phyloP scores from a whole-genome alignment of 2,888 invertebrate genomes.

The Heteropelma amictum region DNA sequence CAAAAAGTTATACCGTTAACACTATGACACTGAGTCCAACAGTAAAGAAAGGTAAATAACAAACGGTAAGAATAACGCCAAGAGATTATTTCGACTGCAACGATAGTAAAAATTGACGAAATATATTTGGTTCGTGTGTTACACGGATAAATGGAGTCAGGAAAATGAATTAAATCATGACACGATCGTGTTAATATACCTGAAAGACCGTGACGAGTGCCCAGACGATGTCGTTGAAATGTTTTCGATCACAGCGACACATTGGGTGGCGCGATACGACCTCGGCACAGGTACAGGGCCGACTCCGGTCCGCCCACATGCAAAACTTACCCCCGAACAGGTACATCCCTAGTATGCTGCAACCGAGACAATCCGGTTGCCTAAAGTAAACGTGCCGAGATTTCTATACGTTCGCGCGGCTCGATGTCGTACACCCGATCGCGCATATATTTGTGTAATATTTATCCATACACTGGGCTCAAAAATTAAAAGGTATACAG shows the following conservation, averaged over 20 bases:
- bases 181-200: conserved; percentile 80
- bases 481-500: neutral
- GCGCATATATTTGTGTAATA: neutral
- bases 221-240: conserved; percentile 99
- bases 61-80: neutral
- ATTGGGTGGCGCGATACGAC: conserved; percentile 92
- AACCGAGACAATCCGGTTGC: conserved; percentile 78
- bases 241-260: conserved; percentile 98
- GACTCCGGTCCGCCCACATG: conserved; percentile 93
- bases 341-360: conserved; percentile 99
- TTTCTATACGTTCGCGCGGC: conserved; percentile 25
- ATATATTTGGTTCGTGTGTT: neutral
- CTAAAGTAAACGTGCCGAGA: conserved; percentile 71
- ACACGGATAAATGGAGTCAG: neutral
- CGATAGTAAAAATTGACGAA: neutral
- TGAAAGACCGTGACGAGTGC: conserved; percentile 98
- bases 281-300: conserved; percentile 96
- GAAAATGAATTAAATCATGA: neutral
- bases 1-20: too few relatives aligned
- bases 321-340: conserved; percentile 99
- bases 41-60: neutral
- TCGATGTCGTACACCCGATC: neutral
- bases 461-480: neutral
- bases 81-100: neutral
- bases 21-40: too few relatives aligned